Base-by-base conservation (phyloP, 2,888 invertebrate species). In the Fragum whitleyi region DNA sequence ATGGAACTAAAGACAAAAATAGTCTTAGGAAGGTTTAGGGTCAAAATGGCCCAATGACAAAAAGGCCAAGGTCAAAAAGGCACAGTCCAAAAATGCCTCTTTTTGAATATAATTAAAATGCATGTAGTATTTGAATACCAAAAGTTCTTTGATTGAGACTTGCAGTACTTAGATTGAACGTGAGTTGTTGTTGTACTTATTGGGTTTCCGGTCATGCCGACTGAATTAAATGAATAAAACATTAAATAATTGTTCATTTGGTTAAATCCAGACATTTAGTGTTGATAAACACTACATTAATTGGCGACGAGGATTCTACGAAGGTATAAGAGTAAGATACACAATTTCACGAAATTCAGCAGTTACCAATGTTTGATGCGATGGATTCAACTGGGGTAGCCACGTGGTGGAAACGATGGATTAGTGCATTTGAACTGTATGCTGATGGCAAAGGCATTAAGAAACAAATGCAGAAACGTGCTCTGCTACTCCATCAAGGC, bases 351-450 rank as follows among this genome's bases (percentile, higher is more conserved):
- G 47, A 47, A 47, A n/a, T 47, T 14, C 47, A 47, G 57, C 57
- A 23, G 3, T 19, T 57, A 16, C 57, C n/a, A 16, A 11, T 14
- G 11, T 57, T 57, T n/a, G 57, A 57, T 28, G 23, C 2, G 23
- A 28, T 23, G 57, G 57, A 57, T 57, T 23, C 57, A n/a, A 21
- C 57, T 28, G 57, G 57, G 16, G 14, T 23, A 14, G 57, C 57
- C 26, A 28, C 57, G 23, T 16, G 65, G 5, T 83, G 82, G 82
- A 57, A 32, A 47, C 28, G 79, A 26, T 83, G 83, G 83, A 29
- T 76, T 6, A 42, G 79, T 29, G 74, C 74, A 39, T 85, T 85
- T 67, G 74, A 83, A 65, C 61, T 83, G 0, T 83, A 59, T 74
- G 53, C 70, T 3, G 72, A 51, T 5, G 79, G 80, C 23, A 77